Evolutionary conservation across 2,797 vertebrate species (phyloP).

Genomic region (Pteropus rufus): DNA sequence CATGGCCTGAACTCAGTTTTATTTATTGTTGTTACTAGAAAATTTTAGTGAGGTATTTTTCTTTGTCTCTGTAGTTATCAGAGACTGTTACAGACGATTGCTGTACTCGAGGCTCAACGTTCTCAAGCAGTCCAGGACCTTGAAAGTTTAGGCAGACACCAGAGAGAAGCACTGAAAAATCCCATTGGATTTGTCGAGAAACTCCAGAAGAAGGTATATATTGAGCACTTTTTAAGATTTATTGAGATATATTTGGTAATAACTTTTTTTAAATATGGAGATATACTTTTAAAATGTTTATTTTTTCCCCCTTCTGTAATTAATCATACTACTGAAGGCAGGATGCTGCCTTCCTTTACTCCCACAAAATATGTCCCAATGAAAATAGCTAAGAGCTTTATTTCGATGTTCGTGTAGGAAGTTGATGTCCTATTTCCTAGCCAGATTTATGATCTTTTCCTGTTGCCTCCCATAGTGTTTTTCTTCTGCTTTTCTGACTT

Average conservation of each 20-base stretch:
- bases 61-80: conserved; percentile 93
- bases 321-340: background rate
- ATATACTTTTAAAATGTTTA: background rate
- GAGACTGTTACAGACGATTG: conserved; percentile 98
- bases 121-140: conserved; percentile 97
- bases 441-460: background rate
- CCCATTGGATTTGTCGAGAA: conserved; percentile 97
- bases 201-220: conserved; percentile 95
- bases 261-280: background rate
- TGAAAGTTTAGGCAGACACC: conserved; percentile 92
- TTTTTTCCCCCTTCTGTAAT: background rate
- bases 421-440: background rate
- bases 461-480: background rate
- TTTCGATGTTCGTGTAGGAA: background rate
- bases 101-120: conserved; percentile 97
- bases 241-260: conserved; percentile 29
- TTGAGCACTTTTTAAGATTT: conserved; percentile 71
- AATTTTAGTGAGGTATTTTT: conserved; percentile 79
- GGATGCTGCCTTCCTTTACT: background rate
- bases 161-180: conserved; percentile 92
- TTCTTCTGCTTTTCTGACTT: background rate
- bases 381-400: background rate
- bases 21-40: conserved; percentile 62
- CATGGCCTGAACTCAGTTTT: conserved; percentile 70
- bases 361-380: background rate